Conservation (phyloP, 2,888 invertebrate species). For the Iphiclides podalirius region DNA sequence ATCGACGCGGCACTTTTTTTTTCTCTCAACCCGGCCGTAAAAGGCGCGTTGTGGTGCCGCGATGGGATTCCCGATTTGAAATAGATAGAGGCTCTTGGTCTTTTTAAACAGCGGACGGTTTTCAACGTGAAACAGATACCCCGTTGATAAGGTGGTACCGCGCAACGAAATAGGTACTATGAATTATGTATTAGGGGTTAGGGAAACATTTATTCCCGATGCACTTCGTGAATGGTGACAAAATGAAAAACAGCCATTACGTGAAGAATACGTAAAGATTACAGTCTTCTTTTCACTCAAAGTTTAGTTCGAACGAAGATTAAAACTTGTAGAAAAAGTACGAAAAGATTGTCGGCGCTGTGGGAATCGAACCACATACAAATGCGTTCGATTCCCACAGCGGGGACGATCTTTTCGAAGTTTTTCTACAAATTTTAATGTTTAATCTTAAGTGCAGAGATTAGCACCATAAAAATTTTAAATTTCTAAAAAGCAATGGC, state of each 20-base stretch:
- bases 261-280: slow-evolving; percentile 3
- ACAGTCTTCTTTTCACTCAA: neutral
- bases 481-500: no score
- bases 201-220: neutral
- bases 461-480: no score
- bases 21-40: slow-evolving; percentile 20
- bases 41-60: slow-evolving; percentile 13
- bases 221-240: no score
- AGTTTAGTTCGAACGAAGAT: no score
- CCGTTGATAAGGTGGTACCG: neutral
- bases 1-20: slow-evolving; percentile 8
- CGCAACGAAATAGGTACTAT: neutral
- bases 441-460: no score
- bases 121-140: slow-evolving; percentile 3
- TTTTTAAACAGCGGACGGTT: neutral
- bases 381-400: no score
- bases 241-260: no score
- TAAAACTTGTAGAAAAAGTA: no score
- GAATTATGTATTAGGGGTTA: neutral
- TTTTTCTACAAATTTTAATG: no score
- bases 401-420: no score
- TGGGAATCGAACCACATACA: no score
- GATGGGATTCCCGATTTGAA: slow-evolving; percentile 13
- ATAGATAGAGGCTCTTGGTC: slow-evolving; percentile 6
- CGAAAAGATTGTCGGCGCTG: no score